These are phyloP conservation scores for Pseudeuparius sepicola DNA, from an alignment of 2,888 invertebrate genomes.

Conservation along the genomic window DNA sequence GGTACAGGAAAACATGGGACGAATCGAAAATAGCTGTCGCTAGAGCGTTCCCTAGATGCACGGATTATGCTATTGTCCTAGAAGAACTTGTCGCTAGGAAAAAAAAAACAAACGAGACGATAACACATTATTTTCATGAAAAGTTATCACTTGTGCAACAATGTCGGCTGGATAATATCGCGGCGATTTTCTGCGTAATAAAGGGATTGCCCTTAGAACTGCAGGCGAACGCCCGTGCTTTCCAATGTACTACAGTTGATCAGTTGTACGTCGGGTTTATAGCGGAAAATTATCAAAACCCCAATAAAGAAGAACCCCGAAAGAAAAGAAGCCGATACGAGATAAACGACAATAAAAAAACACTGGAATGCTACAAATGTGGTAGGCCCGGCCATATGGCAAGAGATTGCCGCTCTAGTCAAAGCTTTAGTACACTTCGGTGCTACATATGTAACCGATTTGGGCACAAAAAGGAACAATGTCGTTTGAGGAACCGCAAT, in stretches of 20 bases:
- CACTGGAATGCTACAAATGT: no score
- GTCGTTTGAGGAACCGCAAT: not conserved
- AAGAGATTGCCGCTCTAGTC: no score
- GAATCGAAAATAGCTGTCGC: constrained; percentile 25
- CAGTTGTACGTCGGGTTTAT: constrained; percentile 17
- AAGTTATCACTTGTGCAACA: constrained; percentile 23
- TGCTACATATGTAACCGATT: no score
- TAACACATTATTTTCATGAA: constrained; percentile 30
- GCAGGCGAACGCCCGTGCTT: constrained; percentile 21
- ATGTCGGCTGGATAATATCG: constrained; percentile 20
- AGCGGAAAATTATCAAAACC: constrained; percentile 10
- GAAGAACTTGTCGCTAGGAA: constrained; percentile 26
- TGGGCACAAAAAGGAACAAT: no score
- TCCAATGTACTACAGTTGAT: constrained; percentile 14
- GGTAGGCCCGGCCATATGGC: no score
- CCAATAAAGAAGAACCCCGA: no score
- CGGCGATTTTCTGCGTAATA: constrained; percentile 20
- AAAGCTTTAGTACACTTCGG: no score
- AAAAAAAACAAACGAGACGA: constrained; percentile 25
- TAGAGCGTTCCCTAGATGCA: constrained; percentile 24
- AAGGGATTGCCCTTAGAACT: constrained; percentile 20
- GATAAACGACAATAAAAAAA: no score
- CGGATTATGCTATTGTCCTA: constrained; percentile 26
- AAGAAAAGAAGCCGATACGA: no score
- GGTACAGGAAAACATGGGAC: constrained; percentile 26